Evolutionary conservation across 1,140 invertebrate species (phyloP).

Genomic region (Euura lappo): DNA sequence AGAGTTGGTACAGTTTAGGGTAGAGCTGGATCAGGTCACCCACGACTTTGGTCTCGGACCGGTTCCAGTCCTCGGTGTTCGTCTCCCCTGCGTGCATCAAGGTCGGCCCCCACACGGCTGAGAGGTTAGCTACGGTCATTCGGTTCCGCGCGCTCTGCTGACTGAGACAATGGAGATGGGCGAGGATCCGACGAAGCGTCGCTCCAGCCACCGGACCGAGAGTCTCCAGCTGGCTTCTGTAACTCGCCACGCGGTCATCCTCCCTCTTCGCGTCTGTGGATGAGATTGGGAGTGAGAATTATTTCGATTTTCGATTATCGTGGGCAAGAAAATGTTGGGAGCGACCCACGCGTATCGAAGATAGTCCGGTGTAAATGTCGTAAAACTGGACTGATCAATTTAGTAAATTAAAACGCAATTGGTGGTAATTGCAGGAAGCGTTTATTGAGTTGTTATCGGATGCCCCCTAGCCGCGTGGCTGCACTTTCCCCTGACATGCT

Average conservation of each 20-base stretch:
- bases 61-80: conserved; percentile 64
- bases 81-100: conserved; percentile 74
- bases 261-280: conserved; percentile 59
- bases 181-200: conserved; percentile 76
- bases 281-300: conserved; percentile 21
- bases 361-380: neutral
- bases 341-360: neutral
- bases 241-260: conserved; percentile 63
- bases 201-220: conserved; percentile 74
- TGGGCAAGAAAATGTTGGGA: no score
- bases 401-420: neutral
- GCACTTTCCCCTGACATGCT: neutral
- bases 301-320: neutral
- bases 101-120: conserved; percentile 84
- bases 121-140: conserved; percentile 83
- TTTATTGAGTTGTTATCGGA: conserved; percentile 5
- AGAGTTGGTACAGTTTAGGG: conserved; percentile 66
- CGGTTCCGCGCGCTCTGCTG: conserved; percentile 75
- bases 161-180: conserved; percentile 81
- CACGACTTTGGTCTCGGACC: conserved; percentile 70
- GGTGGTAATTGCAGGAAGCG: conserved; percentile 6
- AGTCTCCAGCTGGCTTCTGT: conserved; percentile 68
- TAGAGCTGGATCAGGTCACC: conserved; percentile 72
- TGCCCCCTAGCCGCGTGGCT: neutral
- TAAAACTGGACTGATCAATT: neutral